These are phyloP conservation scores for Rhabdophis nuchalis DNA, from an alignment of 2,797 vertebrate genomes.

Conservation along the genomic window DNA sequence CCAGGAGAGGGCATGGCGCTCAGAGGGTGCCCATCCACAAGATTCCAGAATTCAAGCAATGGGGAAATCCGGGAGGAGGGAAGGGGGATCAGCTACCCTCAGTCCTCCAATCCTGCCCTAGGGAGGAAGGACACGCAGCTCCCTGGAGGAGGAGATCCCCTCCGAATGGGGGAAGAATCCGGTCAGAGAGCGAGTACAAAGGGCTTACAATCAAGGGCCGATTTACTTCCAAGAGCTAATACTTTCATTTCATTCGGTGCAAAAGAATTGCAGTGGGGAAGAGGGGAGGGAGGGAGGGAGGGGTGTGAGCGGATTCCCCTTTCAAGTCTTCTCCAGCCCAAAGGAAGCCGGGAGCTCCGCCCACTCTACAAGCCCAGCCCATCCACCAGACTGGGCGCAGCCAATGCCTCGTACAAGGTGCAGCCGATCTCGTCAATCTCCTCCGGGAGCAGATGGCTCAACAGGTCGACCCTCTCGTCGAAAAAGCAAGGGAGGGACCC, in stretches of 20 bases:
- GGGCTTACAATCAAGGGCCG: slow-evolving; percentile 10
- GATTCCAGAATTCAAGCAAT: too few species aligned
- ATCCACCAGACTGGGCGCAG: slow-evolving; percentile 78
- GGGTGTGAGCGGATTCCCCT: slow-evolving; percentile 19
- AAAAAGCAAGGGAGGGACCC: slow-evolving; percentile 86
- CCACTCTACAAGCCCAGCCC: slow-evolving; percentile 49
- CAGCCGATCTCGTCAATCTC: slow-evolving; percentile 91
- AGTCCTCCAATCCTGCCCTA: background rate
- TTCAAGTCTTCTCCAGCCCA: background rate
- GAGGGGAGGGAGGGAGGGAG: background rate
- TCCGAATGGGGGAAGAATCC: background rate
- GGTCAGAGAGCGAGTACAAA: fast-evolving
- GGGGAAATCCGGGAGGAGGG: background rate
- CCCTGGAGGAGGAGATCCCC: too few species aligned
- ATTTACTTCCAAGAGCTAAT: slow-evolving; percentile 33
- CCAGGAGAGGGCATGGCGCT: background rate
- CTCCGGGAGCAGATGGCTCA: slow-evolving; percentile 76
- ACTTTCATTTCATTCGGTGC: slow-evolving; percentile 39
- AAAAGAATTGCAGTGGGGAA: slow-evolving; percentile 47
- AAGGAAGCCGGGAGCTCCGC: background rate
- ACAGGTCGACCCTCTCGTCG: slow-evolving; percentile 81
- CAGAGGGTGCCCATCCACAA: background rate
- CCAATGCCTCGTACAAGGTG: slow-evolving; percentile 81
- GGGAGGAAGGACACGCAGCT: background rate
- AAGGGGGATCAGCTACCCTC: background rate